phyloP scores from a whole-genome alignment of 1,140 invertebrate genomes.

The Pseudoatta argentina region DNA sequence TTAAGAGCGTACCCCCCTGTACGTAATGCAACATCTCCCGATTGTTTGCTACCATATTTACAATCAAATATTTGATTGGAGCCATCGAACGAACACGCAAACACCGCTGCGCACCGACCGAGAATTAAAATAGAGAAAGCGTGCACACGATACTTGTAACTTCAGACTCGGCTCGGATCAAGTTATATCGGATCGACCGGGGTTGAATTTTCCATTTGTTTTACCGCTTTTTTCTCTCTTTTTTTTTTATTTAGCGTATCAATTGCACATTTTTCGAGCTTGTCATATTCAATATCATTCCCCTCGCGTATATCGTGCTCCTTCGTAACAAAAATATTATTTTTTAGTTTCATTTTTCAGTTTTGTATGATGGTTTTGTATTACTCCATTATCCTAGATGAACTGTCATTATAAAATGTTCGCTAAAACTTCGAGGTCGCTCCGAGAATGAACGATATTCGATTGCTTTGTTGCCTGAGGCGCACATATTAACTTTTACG shows the following conservation, averaged over 20 bases:
- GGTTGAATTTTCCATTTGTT: slow-evolving; percentile 12
- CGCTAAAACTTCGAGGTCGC: background rate
- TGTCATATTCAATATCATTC: slow-evolving; percentile 4
- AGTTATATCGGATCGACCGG: background rate
- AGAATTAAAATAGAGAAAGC: slow-evolving; percentile 9
- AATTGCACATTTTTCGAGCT: background rate
- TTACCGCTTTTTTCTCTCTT: background rate
- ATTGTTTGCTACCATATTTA: slow-evolving; percentile 4
- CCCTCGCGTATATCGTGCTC: background rate
- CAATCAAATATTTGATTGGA: slow-evolving; percentile 12
- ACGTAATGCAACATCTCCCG: background rate
- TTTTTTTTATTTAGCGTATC: slow-evolving; percentile 11
- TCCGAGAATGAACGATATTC: background rate
- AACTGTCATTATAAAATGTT: background rate
- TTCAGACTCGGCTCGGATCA: slow-evolving; percentile 6
- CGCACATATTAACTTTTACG: no score
- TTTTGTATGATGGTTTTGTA: background rate
- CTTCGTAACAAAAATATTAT: slow-evolving; percentile 3
- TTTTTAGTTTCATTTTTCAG: background rate
- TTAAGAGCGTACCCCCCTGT: background rate
- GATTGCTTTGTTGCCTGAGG: background rate
- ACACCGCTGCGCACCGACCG: background rate
- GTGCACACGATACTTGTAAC: background rate
- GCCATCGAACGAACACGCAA: slow-evolving; percentile 6
- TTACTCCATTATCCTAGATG: slow-evolving; percentile 5